Percentiles rank a stretch among this genome's conserved stretches.
These are phyloP conservation scores for Ariolimax columbianus DNA, from an alignment of 2,888 invertebrate species.

Conservation along the genomic window DNA sequence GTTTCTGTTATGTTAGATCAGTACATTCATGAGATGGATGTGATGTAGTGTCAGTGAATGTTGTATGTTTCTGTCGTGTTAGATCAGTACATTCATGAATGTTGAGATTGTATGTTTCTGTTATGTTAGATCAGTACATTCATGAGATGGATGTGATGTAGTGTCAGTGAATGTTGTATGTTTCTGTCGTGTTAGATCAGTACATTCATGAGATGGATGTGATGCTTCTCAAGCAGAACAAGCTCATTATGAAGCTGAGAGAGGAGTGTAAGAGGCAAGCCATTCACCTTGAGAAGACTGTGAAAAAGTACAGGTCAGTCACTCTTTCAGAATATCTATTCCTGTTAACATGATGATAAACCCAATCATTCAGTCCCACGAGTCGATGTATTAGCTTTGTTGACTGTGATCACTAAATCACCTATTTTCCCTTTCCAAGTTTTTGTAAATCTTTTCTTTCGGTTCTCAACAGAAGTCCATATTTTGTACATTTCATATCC, in stretches of 20 bases:
- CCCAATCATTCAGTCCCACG: too few relatives aligned
- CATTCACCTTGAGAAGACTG: conserved; percentile 68
- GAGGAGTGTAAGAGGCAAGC: conserved; percentile 74
- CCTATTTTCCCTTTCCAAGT: too few relatives aligned
- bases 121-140: conserved; percentile 60
- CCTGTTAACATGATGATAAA: neutral
- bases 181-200: conserved; percentile 57
- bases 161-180: neutral
- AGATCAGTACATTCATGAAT: neutral
- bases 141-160: conserved; percentile 49
- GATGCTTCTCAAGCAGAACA: conserved; percentile 73
- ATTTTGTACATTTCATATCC: too few relatives aligned
- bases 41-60: too few relatives aligned
- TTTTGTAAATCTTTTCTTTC: too few relatives aligned
- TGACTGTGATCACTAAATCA: too few relatives aligned
- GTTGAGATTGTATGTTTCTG: neutral
- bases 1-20: neutral
- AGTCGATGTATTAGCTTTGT: too few relatives aligned
- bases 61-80: neutral
- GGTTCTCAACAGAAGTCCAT: too few relatives aligned
- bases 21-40: neutral
- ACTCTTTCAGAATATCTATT: neutral
- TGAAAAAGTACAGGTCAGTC: conserved; percentile 73
- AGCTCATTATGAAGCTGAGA: conserved; percentile 72
- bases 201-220: conserved; percentile 74